Base-by-base conservation (phyloP, 2,888 invertebrate genomes). In the Fragum whitleyi region DNA sequence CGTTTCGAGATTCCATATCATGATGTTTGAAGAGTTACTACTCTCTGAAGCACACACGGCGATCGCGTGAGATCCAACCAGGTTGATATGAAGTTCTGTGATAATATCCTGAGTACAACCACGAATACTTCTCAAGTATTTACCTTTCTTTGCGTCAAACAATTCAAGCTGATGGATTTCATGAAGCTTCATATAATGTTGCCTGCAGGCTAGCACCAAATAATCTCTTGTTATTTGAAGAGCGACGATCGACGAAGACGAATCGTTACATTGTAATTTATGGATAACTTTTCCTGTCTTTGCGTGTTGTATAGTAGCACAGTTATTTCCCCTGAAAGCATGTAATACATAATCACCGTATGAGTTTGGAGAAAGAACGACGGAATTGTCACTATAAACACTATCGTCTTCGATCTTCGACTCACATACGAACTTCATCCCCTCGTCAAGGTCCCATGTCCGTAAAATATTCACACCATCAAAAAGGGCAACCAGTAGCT, bases 1-100 rank as follows among this genome's bases (percentile, higher is more conserved):
- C 0, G 93, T 93, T 85, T 93, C 94, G 51, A 93, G 83, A 79
- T 93, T 93, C 92, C 93, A 94, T 1, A 92, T 86, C 19, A 91
- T 92, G 21, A 93, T 90, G 80, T 93, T 90, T 0, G 93, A 92
- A 11, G 89, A 89, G 61, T 90, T 88, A 47, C 62, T 88, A 29
- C 82, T 85, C 62, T 90, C 88, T 0, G 91, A 91, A 6, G 88
- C 82, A 67, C 90, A 91, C 2, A 92, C 83, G 11, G 90, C 90
- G 21, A 94, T 83, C 5, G 91, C 92, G 73, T 93, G 93, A 7
- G 92, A 92, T 0, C 93, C 93, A 0, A 88, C 80, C 26, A 89
- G 81, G 74, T 92, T 93, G 11, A 92, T 87, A 53, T 89, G 85
- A 21, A 93, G 72, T 26, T 91, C 89, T 5, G 75, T 80, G 3